A percentile compares a stretch with the other conserved stretches of the same genome.
Evolutionary conservation across 2,888 invertebrate species (phyloP).

Genomic region (Spodoptera picta): DNA sequence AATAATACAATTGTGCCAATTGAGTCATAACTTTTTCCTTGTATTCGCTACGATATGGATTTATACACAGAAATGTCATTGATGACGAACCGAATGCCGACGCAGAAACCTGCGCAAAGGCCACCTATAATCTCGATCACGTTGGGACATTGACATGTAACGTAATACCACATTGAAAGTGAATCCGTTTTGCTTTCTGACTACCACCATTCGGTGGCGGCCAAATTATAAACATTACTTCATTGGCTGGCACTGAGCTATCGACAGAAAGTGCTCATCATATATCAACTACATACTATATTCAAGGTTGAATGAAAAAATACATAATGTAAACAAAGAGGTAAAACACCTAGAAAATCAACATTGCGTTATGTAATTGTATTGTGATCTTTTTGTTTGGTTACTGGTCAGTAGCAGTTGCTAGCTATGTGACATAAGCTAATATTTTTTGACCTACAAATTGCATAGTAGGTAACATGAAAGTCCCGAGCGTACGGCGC

Average conservation of each 20-base stretch:
- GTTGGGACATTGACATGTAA: conserved; percentile 70
- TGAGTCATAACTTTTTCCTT: too few relatives aligned
- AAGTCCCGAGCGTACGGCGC: too few relatives aligned
- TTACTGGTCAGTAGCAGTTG: conserved; percentile 12
- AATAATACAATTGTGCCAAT: too few relatives aligned
- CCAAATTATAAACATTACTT: conserved; percentile 71
- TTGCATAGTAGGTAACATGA: not conserved
- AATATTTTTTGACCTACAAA: conserved; percentile 38
- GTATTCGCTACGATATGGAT: too few relatives aligned
- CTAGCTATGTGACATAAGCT: conserved; percentile 18
- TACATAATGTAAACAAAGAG: too few relatives aligned
- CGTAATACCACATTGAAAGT: conserved; percentile 74
- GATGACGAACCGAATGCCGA: not conserved
- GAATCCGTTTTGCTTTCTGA: conserved; percentile 84
- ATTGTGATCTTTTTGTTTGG: conserved; percentile 22
- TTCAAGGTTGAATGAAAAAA: too few relatives aligned
- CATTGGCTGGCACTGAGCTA: conserved; percentile 54
- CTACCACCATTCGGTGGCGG: conserved; percentile 58
- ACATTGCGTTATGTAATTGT: conserved; percentile 25
- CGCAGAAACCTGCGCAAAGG: conserved; percentile 21
- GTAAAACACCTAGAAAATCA: conserved; percentile 6
- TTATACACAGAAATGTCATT: not conserved
- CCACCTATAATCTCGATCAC: conserved; percentile 50
- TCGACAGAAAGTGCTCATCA: conserved; percentile 67
- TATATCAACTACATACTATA: not conserved